Evolutionary conservation across 2,797 vertebrate species (phyloP), one percentile per base, ranked within the genome.

Genomic region (Microcaecilia unicolor): DNA sequence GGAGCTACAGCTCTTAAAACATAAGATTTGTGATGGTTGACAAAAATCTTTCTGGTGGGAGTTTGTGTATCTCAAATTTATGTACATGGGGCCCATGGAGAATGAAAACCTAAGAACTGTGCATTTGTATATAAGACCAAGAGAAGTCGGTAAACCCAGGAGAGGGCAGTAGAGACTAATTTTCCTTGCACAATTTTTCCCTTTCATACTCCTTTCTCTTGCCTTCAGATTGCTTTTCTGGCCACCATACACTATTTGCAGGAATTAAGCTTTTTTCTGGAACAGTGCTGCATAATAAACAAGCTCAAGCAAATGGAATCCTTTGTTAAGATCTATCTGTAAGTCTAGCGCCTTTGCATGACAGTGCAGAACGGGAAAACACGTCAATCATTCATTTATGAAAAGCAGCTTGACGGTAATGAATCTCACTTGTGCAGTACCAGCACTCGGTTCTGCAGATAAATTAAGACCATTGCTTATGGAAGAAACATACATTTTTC

Each of bases 101-200:
- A n/a, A n/a, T n/a, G n/a, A n/a, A n/a, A n/a, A n/a, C n/a, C n/a
- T n/a, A n/a, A n/a, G n/a, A n/a, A n/a, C n/a, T n/a, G n/a, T n/a
- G n/a, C n/a, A n/a, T 23, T 31, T 1, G 13, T 23, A 18, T 19
- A 15, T 8, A 36, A 30, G 14, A 3, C 2, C 30, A 4, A n/a
- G n/a, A n/a, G n/a, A 43, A 22, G 18, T 29, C 3, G 26, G 6
- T 25, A 2, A 7, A 12, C 22, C 72, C 83, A 67, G 70, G 67
- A 78, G 83, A 73, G 73, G 75, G 60, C 79, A 78, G 70, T 69
- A 66, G 46, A 68, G 48, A 28, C 55, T 70, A 58, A 69, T 48
- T 37, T 58, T 67, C 66, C 9, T 56, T 56, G 51, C 27, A 34
- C n/a, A 23, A 17, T 4, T 3, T 37, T n/a, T 41, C 3, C 1